Evolutionary conservation across 2,888 invertebrate genomes (phyloP), one percentile per base, ranked within the genome.

Genomic region (Dichetophora obliterata): DNA sequence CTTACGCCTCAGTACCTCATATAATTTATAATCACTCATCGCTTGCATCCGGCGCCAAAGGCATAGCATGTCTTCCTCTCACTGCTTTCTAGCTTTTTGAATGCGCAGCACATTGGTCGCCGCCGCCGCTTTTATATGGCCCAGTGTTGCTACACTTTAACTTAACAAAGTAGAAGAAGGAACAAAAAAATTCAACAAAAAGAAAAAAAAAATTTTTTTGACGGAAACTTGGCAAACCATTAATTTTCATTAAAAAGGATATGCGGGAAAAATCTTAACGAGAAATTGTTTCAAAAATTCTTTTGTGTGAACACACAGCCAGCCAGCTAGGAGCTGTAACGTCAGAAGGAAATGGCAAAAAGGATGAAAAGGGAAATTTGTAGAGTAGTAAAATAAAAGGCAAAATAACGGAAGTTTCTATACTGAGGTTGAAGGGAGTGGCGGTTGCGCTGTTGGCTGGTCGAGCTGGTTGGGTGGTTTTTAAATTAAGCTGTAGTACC

Each of bases 201-300:
- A 68, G 22, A 22, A 71, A 70, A 63, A 65, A 63, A 50, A 19
- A 48, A 22, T 22, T 34, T 22, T 34, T n/a, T 70, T 76, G 78
- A 75, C 79, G 79, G 71, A 76, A 78, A 81, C 77, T 79, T 61
- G 78, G 77, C 70, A 76, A 78, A 75, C 79, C 77, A 81, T 79
- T 81, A 79, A 77, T 81, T 79, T 78, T 78, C 79, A 79, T 78
- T 79, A 78, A 76, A 77, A 77, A 65, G 59, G 59, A 71, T 71
- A 71, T 71, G 57, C 71, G 71, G 71, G 37, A 71, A 54, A 71
- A 71, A 71, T 71, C 71, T 59, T 71, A 71, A 71, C 71, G 71
- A 71, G 71, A 71, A 59, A 71, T 71, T 71, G 59, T 71, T 71
- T 57, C 71, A 37, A 34, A 66, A 71, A 63, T 63, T 63, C 63